Percentiles rank a stretch among this genome's conserved stretches.
Evolutionary conservation across 1,140 invertebrate species (phyloP).

Genomic region (Cyclargus thomasi): DNA sequence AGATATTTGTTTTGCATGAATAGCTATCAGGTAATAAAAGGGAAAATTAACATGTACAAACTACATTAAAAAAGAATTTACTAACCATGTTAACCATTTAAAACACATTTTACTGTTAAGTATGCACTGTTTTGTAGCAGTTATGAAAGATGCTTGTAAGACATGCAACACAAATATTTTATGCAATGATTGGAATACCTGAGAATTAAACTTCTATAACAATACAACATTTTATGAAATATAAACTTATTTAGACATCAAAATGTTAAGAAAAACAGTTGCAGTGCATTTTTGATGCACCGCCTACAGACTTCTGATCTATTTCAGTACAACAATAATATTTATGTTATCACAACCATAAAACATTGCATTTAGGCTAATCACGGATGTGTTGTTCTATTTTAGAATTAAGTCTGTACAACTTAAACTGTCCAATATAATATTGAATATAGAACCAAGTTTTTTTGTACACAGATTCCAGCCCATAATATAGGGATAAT

Average conservation of each 20-base stretch:
- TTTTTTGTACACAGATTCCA: too few species aligned
- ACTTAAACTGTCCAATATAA: background rate
- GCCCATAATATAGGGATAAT: too few species aligned
- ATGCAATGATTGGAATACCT: constrained; percentile 3
- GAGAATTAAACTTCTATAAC: background rate
- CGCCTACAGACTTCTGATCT: background rate
- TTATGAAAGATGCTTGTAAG: background rate
- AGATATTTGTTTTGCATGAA: constrained; percentile 4
- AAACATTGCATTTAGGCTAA: background rate
- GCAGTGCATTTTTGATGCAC: background rate
- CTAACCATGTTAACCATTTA: background rate
- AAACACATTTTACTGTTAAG: constrained; percentile 2
- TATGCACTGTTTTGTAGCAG: background rate
- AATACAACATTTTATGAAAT: background rate
- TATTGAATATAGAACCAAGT: background rate
- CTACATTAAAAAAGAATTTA: background rate
- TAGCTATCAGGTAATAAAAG: background rate
- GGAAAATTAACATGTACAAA: background rate
- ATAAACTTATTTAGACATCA: background rate
- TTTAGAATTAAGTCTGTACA: background rate
- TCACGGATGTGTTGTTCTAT: background rate
- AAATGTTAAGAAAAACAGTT: background rate
- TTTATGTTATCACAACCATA: background rate
- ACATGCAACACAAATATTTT: constrained; percentile 9
- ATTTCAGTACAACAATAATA: constrained; percentile 9